A percentile compares a stretch with the other conserved stretches of the same genome.
Conservation (phyloP, 2,888 invertebrate species). For the Nezara viridula region DNA sequence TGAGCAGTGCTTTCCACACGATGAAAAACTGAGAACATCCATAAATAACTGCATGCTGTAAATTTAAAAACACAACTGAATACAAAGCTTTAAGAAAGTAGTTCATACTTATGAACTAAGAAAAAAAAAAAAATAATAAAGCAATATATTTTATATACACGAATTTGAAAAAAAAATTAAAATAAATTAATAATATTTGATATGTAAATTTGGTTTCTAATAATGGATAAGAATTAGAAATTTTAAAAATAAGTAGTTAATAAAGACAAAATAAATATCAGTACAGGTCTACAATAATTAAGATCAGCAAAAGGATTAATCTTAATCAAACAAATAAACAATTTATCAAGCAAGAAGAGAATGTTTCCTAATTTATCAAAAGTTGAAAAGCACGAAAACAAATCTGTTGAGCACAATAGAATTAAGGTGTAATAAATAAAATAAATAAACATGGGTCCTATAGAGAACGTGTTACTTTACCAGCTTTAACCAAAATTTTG, state of each 20-base stretch:
- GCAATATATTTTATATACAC: background rate
- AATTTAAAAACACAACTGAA: conserved; percentile 30
- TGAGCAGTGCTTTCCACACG: conserved; percentile 48
- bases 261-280: background rate
- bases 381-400: conserved; percentile 51
- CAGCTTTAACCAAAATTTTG: conserved; percentile 53
- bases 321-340: background rate
- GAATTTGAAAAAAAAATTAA: background rate
- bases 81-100: background rate
- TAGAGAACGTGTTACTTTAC: conserved; percentile 57
- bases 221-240: background rate
- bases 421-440: background rate
- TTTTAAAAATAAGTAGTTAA: background rate
- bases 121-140: background rate
- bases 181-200: background rate
- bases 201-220: background rate
- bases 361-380: conserved; percentile 27
- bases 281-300: too few species aligned
- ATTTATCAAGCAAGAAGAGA: background rate
- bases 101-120: background rate
- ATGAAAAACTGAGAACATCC: conserved; percentile 25
- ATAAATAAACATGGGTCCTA: conserved; percentile 52
- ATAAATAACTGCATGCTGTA: conserved; percentile 9
- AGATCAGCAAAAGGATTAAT: background rate
- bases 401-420: background rate